Conservation (phyloP, 2,797 vertebrate genomes). For the Chlorospingus semifuscus region DNA sequence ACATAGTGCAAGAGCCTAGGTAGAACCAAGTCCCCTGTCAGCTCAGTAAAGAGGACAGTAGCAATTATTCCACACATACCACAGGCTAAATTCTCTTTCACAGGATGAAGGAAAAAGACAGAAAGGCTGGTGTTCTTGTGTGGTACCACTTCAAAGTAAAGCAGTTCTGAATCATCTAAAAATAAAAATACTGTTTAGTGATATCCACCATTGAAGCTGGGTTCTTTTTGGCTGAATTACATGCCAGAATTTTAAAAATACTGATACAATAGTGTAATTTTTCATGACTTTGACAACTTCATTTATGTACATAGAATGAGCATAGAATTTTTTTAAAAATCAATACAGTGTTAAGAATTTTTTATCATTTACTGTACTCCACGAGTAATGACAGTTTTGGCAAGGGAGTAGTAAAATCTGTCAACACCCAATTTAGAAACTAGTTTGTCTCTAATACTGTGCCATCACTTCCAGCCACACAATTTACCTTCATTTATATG, state of each 20-base stretch:
- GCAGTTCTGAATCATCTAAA: slow-evolving; percentile 67
- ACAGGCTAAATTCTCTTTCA: slow-evolving; percentile 74
- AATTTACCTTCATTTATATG: slow-evolving; percentile 63
- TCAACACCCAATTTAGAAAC: neutral
- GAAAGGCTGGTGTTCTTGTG: slow-evolving; percentile 78
- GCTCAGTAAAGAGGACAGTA: neutral
- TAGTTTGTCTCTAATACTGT: neutral
- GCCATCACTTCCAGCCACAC: neutral
- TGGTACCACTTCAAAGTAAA: slow-evolving; percentile 83
- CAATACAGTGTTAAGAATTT: neutral
- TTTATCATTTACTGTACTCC: neutral
- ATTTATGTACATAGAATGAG: neutral
- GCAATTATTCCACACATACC: slow-evolving; percentile 69
- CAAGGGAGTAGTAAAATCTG: neutral
- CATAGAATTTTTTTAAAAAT: neutral
- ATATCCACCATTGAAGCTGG: neutral
- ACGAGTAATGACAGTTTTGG: neutral
- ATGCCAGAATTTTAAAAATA: neutral
- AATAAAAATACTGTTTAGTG: slow-evolving; percentile 23
- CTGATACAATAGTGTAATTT: neutral
- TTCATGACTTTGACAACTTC: neutral
- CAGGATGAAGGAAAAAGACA: slow-evolving; percentile 78
- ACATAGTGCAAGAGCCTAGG: neutral
- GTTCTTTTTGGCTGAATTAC: neutral
- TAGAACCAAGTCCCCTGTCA: neutral